Evolutionary conservation across 2,113 vertebrate genomes (phyloP).

Genomic region (Copsychus sechellarum): DNA sequence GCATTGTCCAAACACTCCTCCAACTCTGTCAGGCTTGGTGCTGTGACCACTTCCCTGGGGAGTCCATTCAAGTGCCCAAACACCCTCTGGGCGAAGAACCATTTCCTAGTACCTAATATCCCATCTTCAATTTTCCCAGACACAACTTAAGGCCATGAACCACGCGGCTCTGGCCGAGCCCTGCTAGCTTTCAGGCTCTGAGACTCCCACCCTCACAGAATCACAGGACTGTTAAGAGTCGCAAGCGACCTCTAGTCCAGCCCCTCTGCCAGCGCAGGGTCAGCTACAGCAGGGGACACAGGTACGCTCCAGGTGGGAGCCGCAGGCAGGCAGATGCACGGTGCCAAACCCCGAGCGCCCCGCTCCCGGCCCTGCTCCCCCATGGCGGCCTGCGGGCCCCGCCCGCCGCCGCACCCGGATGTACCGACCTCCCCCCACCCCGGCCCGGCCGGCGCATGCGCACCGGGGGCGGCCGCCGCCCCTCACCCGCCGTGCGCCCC

Average conservation of each 20-base stretch:
- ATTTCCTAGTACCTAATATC: neutral
- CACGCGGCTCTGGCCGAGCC: neutral
- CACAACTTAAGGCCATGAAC: neutral
- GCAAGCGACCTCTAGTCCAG: neutral
- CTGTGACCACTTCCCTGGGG: neutral
- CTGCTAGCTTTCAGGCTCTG: neutral
- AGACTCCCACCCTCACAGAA: neutral
- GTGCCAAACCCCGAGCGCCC: accelerated
- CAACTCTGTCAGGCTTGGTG: neutral
- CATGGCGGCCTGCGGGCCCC: neutral
- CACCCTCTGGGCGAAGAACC: neutral
- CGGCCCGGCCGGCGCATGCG: neutral
- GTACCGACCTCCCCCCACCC: neutral
- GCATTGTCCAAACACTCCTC: no score
- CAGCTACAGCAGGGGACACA: neutral
- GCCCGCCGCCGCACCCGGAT: neutral
- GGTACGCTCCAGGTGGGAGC: accelerated
- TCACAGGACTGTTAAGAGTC: accelerated
- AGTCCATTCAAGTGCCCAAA: neutral
- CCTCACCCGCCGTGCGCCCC: no score
- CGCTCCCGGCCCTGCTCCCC: accelerated
- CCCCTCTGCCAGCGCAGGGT: neutral
- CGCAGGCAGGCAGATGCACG: accelerated
- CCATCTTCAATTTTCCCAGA: no score
- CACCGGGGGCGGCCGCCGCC: neutral